phyloP scores from a whole-genome alignment of 2,888 invertebrate genomes.

The Clunio marinus region DNA sequence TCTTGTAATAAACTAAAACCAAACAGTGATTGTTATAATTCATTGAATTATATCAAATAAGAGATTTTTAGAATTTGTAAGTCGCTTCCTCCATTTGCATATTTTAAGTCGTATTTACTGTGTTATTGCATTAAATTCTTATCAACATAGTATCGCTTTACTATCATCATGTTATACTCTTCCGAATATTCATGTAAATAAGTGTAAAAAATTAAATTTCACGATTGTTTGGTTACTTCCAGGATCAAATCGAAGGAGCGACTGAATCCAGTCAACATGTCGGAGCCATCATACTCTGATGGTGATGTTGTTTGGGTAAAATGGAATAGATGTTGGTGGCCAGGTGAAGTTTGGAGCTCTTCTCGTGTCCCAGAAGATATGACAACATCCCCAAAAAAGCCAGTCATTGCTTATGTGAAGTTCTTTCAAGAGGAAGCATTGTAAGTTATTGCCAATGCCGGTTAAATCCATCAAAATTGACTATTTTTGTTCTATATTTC shows the following conservation, averaged over 20 bases:
- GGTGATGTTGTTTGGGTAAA: constrained; percentile 85
- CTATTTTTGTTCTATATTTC: constrained; percentile 48
- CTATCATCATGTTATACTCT: not conserved
- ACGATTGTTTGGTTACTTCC: not conserved
- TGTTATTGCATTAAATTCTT: not conserved
- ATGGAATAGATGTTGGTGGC: constrained; percentile 81
- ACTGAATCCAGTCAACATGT: constrained; percentile 22
- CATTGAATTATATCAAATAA: not conserved
- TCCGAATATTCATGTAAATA: not conserved
- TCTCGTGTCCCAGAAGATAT: constrained; percentile 63
- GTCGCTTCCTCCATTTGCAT: constrained; percentile 24
- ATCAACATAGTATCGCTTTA: not conserved
- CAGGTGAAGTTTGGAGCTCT: constrained; percentile 66
- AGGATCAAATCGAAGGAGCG: not conserved
- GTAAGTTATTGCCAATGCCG: constrained; percentile 61
- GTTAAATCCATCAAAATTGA: constrained; percentile 30
- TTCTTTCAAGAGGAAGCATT: constrained; percentile 80
- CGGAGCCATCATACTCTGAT: constrained; percentile 55
- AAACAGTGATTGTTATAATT: not conserved
- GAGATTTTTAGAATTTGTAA: not conserved
- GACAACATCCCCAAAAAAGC: constrained; percentile 58
- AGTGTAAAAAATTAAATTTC: not conserved
- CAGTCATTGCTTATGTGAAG: constrained; percentile 75
- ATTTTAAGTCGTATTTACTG: not conserved
- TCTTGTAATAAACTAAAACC: too few species aligned